These are phyloP conservation scores for Decapterus maruadsi DNA, from an alignment of 2,797 vertebrate genomes.

Conservation along the genomic window DNA sequence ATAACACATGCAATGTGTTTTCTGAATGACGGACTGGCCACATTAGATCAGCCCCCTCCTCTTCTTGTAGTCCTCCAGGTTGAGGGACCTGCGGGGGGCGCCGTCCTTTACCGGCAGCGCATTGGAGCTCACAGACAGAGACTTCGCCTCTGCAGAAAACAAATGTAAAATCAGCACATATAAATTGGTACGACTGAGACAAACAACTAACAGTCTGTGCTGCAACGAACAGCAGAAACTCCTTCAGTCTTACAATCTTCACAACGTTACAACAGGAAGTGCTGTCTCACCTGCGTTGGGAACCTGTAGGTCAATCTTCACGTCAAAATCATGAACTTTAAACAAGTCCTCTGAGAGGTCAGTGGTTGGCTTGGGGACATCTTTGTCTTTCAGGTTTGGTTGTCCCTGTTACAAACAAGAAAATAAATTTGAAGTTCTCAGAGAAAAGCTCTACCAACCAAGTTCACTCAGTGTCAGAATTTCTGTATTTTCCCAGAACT, in stretches of 20 bases:
- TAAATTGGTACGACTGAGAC: not conserved
- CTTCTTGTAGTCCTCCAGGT: constrained; percentile 99
- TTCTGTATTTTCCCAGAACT: not conserved
- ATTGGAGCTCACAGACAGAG: constrained; percentile 96
- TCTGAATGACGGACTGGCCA: constrained; percentile 61
- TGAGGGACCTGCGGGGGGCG: constrained; percentile 95
- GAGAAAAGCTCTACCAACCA: not conserved
- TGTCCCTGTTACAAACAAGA: constrained; percentile 81
- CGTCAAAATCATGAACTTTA: constrained; percentile 99
- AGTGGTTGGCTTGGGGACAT: constrained; percentile 92
- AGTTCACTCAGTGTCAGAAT: not conserved
- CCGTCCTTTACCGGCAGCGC: constrained; percentile 97
- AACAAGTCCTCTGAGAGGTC: constrained; percentile 99
- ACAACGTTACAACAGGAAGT: not conserved
- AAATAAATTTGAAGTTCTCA: not conserved
- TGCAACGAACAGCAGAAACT: not conserved
- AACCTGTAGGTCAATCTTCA: constrained; percentile 99
- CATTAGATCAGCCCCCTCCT: constrained; percentile 97
- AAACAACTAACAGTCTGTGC: not conserved
- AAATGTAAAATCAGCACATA: not conserved
- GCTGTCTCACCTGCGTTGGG: constrained; percentile 93
- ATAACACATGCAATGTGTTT: constrained; percentile 88
- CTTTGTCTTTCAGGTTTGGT: constrained; percentile 90
- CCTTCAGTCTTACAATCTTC: not conserved
- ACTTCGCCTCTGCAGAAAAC: constrained; percentile 92